phyloP scores from a whole-genome alignment of 1,140 invertebrate genomes.

The Protaetia brevitarsis region DNA sequence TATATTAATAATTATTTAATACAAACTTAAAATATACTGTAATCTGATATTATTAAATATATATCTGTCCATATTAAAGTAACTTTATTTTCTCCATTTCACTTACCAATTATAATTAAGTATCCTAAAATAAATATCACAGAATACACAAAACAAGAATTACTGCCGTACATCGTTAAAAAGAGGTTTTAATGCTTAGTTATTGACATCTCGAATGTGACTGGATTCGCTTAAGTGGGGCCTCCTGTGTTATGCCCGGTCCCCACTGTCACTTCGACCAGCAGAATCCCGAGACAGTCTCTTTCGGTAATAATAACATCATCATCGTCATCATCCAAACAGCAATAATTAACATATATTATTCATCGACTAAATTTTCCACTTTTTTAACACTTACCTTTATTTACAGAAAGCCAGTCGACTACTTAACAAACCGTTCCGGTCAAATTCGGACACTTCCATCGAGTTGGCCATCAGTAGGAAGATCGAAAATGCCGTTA shows the following conservation, averaged over 20 bases:
- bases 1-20: too few relatives aligned
- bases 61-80: too few relatives aligned
- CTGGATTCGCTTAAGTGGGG: slow-evolving; percentile 1
- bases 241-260: neutral
- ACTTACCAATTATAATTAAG: slow-evolving; percentile 39
- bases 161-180: slow-evolving; percentile 31
- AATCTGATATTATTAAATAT: too few relatives aligned
- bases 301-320: too few relatives aligned
- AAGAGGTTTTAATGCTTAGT: slow-evolving; percentile 28
- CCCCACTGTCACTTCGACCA: neutral
- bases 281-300: neutral
- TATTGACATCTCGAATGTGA: slow-evolving; percentile 31
- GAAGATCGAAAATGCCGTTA: neutral
- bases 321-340: too few relatives aligned
- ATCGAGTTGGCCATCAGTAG: neutral
- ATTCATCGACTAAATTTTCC: too few relatives aligned
- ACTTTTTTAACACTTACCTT: slow-evolving; percentile 14
- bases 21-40: too few relatives aligned
- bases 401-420: neutral
- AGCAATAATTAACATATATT: too few relatives aligned
- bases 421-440: neutral
- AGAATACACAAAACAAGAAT: slow-evolving; percentile 33
- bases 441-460: neutral
- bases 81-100: too few relatives aligned
- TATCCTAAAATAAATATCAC: slow-evolving; percentile 40